A percentile compares a stretch with the other conserved stretches of the same genome.
Conservation (phyloP, 2,113 vertebrate genomes). For the Genyomyrus donnyi region DNA sequence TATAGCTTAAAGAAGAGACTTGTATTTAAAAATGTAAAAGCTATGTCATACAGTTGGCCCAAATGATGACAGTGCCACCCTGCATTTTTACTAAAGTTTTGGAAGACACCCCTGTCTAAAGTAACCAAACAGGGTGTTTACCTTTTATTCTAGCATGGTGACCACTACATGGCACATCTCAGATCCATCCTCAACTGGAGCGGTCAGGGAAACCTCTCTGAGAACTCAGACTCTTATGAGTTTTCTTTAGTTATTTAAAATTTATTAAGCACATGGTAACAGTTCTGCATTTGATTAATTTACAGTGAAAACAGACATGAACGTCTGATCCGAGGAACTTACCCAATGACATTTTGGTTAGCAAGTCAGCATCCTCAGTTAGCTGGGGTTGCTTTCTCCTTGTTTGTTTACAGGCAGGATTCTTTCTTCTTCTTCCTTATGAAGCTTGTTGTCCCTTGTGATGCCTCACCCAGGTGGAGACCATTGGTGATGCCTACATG, state of each 20-base stretch:
- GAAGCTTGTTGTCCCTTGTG: not conserved
- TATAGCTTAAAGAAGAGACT: no score
- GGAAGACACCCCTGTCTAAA: not conserved
- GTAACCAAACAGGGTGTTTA: not conserved
- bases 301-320: not conserved
- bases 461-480: slow-evolving; percentile 39
- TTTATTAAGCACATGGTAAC: not conserved
- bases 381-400: not conserved
- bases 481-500: slow-evolving; percentile 51
- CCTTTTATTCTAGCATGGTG: not conserved
- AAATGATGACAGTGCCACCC: not conserved
- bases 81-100: not conserved
- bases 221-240: not conserved
- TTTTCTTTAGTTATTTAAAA: not conserved
- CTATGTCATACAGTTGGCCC: not conserved
- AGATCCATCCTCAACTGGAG: not conserved
- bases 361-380: not conserved
- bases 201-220: not conserved
- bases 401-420: not conserved
- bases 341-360: not conserved
- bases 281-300: no score
- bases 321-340: no score
- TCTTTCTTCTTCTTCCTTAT: not conserved
- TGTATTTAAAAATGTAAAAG: no score
- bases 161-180: not conserved